Evolutionary conservation across 2,113 vertebrate species (phyloP), one percentile per base, ranked within the genome.

Genomic region (Vombatus ursinus): DNA sequence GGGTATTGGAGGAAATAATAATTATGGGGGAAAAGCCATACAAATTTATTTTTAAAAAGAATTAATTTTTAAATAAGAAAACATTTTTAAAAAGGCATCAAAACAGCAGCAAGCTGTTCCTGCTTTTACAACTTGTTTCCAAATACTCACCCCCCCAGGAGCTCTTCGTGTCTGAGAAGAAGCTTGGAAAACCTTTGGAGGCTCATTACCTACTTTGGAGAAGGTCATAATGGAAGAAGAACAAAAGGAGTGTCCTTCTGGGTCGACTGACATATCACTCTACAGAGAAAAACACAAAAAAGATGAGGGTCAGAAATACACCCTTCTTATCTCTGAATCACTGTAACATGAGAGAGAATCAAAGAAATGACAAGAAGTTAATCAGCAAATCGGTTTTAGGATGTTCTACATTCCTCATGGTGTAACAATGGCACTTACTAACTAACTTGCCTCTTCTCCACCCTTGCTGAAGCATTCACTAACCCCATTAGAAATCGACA

Each of bases 181-280:
- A 31, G 99, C 99, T 11, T 99, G 99, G 98, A 99, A 99, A 53
- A 99, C 99, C 95, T 99, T 99, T 16, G 99, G 98, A 9, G 99
- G 99, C 90, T 99, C 99, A 94, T 99, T 97, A 77, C 99, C 99
- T 90, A 98, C 95, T 98, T 99, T 99, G 97, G 99, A 99, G 95
- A 99, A 99, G 0, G 99, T 99, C 99, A 99, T 99, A 94, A 99
- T 96, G 14, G 99, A 99, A 31, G 99, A 99, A 92, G 99, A 99
- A 98, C 99, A 99, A 98, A 99, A 99, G 0, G 99, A 99, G 98
- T 99, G 99, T 0, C 95, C 94, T 68, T 98, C 98, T 22, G 99
- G 96, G 50, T 99, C 98, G 94, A 99, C 0, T 23, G 99, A 97
- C 96, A 98, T 94, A n/a, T 99, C 98, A 95, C 98, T 99, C 99